Evolutionary conservation across 92 coral and sea anemone species (phyloP), one percentile per base, ranked within the genome.

Genomic region (Epizoanthus scotinus): DNA sequence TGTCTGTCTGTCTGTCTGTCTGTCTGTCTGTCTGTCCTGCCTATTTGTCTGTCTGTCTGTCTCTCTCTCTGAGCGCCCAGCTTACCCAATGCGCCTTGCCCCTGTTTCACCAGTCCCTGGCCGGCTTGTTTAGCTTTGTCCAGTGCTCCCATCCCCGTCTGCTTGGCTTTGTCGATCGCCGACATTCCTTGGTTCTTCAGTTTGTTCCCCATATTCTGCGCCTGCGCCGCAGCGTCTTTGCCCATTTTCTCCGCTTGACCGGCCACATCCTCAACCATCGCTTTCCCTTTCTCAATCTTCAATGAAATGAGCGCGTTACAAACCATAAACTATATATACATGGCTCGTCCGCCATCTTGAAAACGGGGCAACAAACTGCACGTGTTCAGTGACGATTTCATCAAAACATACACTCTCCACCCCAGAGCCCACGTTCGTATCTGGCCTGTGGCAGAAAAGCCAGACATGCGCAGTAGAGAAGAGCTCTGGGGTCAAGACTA

Each of bases 61-160:
- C 49, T 70, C 21, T 17, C 5, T 19, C 40, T 17, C 40, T 20
- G 36, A 75, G 5, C 21, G 17, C 19, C 7, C 28, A 42, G 70
- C 92, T 73, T 78, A 92, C 97, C 89, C 52, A 91, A 74, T 9
- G 83, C 83, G 54, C 82, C 83, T 49, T 82, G 84, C 42, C 92
- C 97, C 66, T 87, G 88, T 40, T 78, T 79, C 50, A 85, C 85
- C n/a, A 90, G 85, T 36, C 97, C 97, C 85, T 90, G 88, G 31
- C 97, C 97, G 28, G 93, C 87, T 29, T 86, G 77, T 61, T 74
- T 81, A 4, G 94, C 90, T 27, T 87, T 83, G 57, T 90, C 73
- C 60, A 93, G 52, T 7, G 98, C 98, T 3, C 92, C 94, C 98
- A 91, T 91, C 26, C 94, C 94, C 14, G 89, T 79, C 12, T 72